phyloP scores from a whole-genome alignment of 92 coral and sea anemone genomes.

The Parazoanthus darwini region DNA sequence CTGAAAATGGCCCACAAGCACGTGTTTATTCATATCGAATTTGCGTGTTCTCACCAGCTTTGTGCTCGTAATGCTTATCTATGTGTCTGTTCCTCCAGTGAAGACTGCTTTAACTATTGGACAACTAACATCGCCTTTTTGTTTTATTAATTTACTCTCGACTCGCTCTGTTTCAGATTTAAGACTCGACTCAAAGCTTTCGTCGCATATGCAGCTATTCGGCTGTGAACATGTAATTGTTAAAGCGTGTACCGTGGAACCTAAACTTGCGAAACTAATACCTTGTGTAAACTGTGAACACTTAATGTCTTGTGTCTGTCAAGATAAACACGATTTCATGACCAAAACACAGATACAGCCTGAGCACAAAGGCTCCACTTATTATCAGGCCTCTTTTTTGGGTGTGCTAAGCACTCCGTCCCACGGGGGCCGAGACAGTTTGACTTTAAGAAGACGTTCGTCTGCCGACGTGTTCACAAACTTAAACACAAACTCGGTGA shows the following conservation, averaged over 20 bases:
- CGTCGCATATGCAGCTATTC: neutral
- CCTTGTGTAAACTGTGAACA: conserved; percentile 27
- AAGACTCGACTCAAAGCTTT: conserved; percentile 21
- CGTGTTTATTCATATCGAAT: too few species aligned
- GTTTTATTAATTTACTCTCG: neutral
- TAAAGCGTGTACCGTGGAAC: conserved; percentile 19
- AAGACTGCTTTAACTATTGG: too few species aligned
- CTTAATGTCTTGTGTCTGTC: conserved; percentile 6
- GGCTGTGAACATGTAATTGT: conserved; percentile 20
- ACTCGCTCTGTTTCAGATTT: conserved; percentile 12
- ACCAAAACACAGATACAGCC: neutral
- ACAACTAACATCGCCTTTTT: too few species aligned
- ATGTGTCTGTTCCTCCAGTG: too few species aligned
- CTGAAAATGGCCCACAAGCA: too few species aligned
- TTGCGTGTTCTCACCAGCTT: too few species aligned
- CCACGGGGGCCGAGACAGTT: neutral
- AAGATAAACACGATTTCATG: neutral
- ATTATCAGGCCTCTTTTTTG: neutral
- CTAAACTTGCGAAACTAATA: conserved; percentile 4
- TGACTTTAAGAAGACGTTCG: neutral
- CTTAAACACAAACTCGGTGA: neutral
- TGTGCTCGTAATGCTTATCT: too few species aligned
- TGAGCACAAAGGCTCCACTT: neutral
- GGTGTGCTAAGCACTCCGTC: neutral
- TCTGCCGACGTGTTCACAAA: neutral